Conservation (phyloP, 2,888 invertebrate genomes). For the Herminia tarsipennalis region DNA sequence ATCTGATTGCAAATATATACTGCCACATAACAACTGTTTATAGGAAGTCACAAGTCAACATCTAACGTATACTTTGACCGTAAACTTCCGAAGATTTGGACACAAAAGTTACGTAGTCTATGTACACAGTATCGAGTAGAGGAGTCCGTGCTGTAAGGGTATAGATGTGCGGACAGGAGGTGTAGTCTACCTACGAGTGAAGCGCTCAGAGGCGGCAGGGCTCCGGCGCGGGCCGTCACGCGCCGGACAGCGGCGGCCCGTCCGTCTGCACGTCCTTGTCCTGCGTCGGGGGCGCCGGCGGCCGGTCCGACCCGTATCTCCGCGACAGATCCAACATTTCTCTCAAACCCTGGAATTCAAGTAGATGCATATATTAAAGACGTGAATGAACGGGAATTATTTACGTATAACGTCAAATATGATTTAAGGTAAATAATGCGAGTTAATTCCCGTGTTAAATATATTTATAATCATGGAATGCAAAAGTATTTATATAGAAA, state of each 20-base stretch:
- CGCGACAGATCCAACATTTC: constrained; percentile 94
- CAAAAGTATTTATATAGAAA: too few species aligned
- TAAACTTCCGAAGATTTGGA: constrained; percentile 34
- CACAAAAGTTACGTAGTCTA: constrained; percentile 35
- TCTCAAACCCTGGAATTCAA: constrained; percentile 87
- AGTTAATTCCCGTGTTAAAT: too few species aligned
- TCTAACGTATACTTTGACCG: constrained; percentile 23
- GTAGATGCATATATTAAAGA: too few species aligned
- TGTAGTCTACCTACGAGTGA: constrained; percentile 47
- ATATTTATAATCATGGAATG: too few species aligned
- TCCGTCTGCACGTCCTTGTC: constrained; percentile 93
- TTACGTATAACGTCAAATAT: too few species aligned
- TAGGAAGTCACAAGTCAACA: constrained; percentile 15
- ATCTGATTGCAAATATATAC: constrained; percentile 12
- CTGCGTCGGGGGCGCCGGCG: constrained; percentile 84
- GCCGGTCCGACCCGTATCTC: constrained; percentile 88
- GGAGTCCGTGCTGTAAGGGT: constrained; percentile 39
- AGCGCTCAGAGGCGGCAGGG: constrained; percentile 59
- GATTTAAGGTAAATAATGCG: too few species aligned
- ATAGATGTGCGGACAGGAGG: constrained; percentile 60
- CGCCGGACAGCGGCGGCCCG: constrained; percentile 67
- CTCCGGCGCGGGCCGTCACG: constrained; percentile 73
- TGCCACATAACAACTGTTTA: constrained; percentile 13
- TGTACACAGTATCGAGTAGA: constrained; percentile 42
- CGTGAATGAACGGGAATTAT: too few species aligned